Evolutionary conservation across 2,797 vertebrate genomes (phyloP), one percentile per base, ranked within the genome.

Genomic region (Poecilia picta): DNA sequence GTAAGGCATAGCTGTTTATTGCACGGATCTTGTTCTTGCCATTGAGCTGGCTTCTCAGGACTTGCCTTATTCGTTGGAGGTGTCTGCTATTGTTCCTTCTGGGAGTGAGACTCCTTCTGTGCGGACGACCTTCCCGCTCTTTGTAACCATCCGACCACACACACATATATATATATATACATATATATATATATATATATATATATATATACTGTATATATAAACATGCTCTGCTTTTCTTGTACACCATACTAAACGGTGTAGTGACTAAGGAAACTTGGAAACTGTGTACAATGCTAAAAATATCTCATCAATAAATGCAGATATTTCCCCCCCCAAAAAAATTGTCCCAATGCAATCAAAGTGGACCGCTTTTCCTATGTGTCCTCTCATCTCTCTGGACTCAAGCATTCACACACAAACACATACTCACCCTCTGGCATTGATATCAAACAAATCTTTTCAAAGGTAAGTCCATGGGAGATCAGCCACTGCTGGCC

Each of bases 361-460:
- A 76, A 79, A 51, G 66, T 47, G 45, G 25, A 18, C 41, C 75
- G 47, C 8, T 49, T 16, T 39, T 10, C 36, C 68, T 33, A 70
- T 80, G 53, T 43, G 33, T 12, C 57, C 8, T 73, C 36, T 62
- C 16, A 64, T 74, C 51, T 53, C 25, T 81, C 36, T 80, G n/a
- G 49, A 80, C 71, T 73, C 45, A 18, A 28, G 45, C 49, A 49
- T 64, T 77, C 10, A 70, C 8, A 70, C 47, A 70, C 47, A 70
- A 33, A 76, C 33, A 71, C 33, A 51, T 39, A 59, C 46, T 76
- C 75, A 73, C 79, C 83, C 81, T 85, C 86, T 85, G 87, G 89
- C 87, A 77, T 51, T 41, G 81, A 83, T 90, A 93, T 94, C 93
- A 91, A 92, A 92, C 90, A 90, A 89, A 91, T 92, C 83, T 91